phyloP scores from a whole-genome alignment of 2,113 vertebrate genomes.

The Gnathonemus echidnorhynchus region DNA sequence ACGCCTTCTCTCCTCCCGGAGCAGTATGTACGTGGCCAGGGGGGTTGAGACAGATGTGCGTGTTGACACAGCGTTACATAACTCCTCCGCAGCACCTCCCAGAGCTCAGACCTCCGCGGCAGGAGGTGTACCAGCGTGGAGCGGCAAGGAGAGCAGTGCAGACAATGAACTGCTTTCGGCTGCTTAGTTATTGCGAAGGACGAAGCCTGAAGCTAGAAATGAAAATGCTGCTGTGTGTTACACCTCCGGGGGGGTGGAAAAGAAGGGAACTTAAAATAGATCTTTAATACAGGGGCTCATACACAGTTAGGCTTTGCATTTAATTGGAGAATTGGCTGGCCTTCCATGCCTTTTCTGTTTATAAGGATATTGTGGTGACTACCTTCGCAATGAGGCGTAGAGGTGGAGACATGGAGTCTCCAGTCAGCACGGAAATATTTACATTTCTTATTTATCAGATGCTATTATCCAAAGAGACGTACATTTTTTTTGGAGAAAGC shows the following conservation, averaged over 20 bases:
- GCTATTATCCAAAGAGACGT: not conserved
- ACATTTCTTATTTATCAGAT: not conserved
- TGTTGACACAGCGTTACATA: slow-evolving; percentile 4
- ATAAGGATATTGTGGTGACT: not conserved
- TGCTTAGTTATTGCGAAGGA: not conserved
- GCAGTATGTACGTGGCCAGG: not conserved
- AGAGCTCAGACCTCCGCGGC: not conserved
- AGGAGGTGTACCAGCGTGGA: not conserved
- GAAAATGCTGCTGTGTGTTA: not conserved
- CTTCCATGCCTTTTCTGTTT: not conserved
- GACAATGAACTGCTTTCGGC: not conserved
- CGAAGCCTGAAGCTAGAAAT: not conserved
- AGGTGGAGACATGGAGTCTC: not conserved
- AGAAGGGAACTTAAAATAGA: not conserved
- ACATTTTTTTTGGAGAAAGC: not conserved
- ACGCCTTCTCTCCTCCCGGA: not conserved
- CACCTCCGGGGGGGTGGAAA: not conserved
- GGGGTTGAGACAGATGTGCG: not conserved
- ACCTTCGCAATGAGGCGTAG: not conserved
- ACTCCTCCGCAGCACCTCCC: not conserved
- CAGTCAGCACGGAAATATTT: not conserved
- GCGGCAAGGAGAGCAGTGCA: not conserved
- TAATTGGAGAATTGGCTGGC: not conserved
- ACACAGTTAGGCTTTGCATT: not conserved
- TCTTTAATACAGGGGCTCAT: not conserved